Conservation (phyloP, 1,140 invertebrate genomes). For the Medauroidea extradentata region DNA sequence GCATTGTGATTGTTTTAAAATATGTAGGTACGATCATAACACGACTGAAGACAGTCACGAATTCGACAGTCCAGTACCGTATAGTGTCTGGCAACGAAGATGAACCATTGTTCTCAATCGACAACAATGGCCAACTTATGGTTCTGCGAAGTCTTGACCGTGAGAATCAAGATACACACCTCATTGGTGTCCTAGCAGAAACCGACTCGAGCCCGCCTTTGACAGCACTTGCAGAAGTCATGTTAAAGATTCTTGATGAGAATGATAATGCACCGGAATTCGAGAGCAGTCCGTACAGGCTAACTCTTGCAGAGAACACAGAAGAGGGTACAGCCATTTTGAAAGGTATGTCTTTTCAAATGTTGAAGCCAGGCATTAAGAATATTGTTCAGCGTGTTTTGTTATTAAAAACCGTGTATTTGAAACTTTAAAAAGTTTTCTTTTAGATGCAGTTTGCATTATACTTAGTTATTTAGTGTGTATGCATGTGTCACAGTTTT, state of each 20-base stretch:
- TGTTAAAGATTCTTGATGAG: constrained; percentile 78
- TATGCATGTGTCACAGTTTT: no score
- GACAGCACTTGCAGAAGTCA: constrained; percentile 67
- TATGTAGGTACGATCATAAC: constrained; percentile 14
- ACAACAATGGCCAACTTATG: constrained; percentile 66
- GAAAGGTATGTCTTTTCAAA: constrained; percentile 58
- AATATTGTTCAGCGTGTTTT: no score
- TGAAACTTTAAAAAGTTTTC: no score
- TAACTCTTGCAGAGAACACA: constrained; percentile 76
- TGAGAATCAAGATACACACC: constrained; percentile 62
- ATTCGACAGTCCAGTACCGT: constrained; percentile 57
- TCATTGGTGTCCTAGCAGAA: constrained; percentile 76
- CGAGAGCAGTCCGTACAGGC: constrained; percentile 73
- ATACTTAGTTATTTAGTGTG: no score
- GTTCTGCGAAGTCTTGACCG: constrained; percentile 70
- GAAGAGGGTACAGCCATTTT: constrained; percentile 70
- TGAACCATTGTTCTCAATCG: constrained; percentile 65
- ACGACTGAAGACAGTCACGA: constrained; percentile 38
- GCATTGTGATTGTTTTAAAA: no score
- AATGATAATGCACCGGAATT: constrained; percentile 88
- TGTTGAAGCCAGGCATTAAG: no score
- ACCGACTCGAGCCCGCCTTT: constrained; percentile 70
- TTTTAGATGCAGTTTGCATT: no score
- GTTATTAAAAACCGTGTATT: no score
- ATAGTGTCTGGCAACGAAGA: constrained; percentile 61